These are phyloP conservation scores for Lamproptera curius DNA, from an alignment of 2,888 invertebrate genomes.

Conservation along the genomic window DNA sequence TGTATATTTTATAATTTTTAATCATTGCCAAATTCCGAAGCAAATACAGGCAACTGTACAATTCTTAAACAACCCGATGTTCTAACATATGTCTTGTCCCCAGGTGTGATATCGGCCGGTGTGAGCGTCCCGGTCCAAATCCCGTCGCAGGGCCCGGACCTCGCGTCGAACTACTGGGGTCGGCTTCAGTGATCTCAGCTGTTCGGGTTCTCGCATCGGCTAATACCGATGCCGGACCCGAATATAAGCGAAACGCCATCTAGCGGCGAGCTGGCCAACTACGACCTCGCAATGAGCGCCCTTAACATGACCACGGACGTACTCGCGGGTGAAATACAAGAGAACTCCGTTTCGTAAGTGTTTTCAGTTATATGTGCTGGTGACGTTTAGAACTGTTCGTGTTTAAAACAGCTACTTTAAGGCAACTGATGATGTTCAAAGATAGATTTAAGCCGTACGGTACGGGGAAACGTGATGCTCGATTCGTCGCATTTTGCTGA, in stretches of 20 bases:
- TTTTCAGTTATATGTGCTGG: not conserved
- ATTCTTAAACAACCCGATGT: not conserved
- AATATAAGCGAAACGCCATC: slow-evolving; percentile 62
- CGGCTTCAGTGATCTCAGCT: slow-evolving; percentile 96
- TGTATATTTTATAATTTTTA: too few relatives aligned
- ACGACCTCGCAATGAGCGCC: slow-evolving; percentile 65
- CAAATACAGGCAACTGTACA: too few relatives aligned
- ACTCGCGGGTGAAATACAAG: slow-evolving; percentile 58
- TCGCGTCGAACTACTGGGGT: slow-evolving; percentile 92
- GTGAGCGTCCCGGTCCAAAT: slow-evolving; percentile 96
- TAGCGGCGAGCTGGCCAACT: slow-evolving; percentile 69
- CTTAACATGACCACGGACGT: slow-evolving; percentile 75
- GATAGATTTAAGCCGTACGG: slow-evolving; percentile 51
- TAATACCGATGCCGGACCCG: slow-evolving; percentile 82
- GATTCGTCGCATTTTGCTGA: slow-evolving; percentile 30
- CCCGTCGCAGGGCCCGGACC: slow-evolving; percentile 89
- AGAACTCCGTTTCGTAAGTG: slow-evolving; percentile 59
- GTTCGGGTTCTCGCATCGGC: slow-evolving; percentile 90
- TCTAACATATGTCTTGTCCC: slow-evolving; percentile 44
- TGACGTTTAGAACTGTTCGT: slow-evolving; percentile 10
- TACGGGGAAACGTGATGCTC: slow-evolving; percentile 45
- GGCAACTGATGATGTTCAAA: slow-evolving; percentile 77
- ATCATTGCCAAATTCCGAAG: too few relatives aligned
- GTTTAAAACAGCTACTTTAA: slow-evolving; percentile 28
- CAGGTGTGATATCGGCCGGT: slow-evolving; percentile 95